Evolutionary conservation across 2,888 invertebrate species (phyloP).

Genomic region (Epirrhoe tristata): DNA sequence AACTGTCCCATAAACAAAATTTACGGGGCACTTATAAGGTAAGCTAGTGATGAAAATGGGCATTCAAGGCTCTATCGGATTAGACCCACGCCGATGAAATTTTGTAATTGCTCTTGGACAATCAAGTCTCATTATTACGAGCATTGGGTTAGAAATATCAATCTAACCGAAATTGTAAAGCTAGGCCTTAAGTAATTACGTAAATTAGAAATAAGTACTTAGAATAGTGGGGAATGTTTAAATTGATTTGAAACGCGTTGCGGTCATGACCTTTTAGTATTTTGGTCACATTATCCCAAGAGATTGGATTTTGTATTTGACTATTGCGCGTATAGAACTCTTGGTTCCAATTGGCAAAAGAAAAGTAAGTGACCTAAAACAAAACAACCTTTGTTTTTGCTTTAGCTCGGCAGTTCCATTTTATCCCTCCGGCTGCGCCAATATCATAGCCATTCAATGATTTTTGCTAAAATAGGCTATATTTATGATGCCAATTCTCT

Average conservation of each 20-base stretch:
- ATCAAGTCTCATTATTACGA: conserved; percentile 18
- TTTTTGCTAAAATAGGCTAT: no score
- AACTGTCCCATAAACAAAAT: conserved; percentile 31
- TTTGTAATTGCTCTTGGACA: conserved; percentile 26
- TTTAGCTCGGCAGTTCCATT: no score
- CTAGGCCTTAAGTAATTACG: conserved; percentile 47
- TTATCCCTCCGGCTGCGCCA: no score
- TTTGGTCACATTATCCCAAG: not conserved
- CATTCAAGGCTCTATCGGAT: conserved; percentile 20
- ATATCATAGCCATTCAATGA: no score
- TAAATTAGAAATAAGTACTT: conserved; percentile 52
- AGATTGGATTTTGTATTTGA: not conserved
- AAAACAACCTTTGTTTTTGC: no score
- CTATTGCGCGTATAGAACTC: not conserved
- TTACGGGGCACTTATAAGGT: conserved; percentile 29
- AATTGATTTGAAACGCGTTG: not conserved
- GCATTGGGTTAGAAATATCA: conserved; percentile 22
- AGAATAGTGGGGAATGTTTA: not conserved
- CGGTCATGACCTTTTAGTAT: not conserved
- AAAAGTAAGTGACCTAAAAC: no score
- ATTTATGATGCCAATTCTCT: no score
- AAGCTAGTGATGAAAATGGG: conserved; percentile 25
- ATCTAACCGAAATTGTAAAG: conserved; percentile 27
- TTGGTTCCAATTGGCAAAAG: no score
- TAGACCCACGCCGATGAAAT: conserved; percentile 18